These are phyloP conservation scores for Gila robusta DNA, from an alignment of 2,797 vertebrate species.

Conservation along the genomic window DNA sequence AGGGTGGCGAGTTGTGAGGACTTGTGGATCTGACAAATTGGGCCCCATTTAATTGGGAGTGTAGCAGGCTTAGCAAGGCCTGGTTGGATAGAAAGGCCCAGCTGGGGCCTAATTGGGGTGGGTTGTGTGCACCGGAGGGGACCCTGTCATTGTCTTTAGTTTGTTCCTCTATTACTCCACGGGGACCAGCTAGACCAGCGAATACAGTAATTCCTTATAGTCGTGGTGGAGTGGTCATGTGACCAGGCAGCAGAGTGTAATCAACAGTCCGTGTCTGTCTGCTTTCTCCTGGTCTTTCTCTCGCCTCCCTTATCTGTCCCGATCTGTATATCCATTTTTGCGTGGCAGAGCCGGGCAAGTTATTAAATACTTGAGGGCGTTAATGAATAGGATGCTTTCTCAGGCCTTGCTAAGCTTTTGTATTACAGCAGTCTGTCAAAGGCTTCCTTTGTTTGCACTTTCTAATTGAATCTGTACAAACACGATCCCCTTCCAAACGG, in stretches of 20 bases:
- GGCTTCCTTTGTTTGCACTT: conserved; percentile 67
- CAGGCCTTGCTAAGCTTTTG: conserved; percentile 58
- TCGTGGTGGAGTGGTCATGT: conserved; percentile 53
- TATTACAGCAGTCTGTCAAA: conserved; percentile 63
- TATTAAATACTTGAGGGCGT: conserved; percentile 64
- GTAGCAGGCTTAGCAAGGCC: conserved; percentile 50
- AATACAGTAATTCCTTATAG: conserved; percentile 46
- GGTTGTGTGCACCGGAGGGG: conserved; percentile 61
- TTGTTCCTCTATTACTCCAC: conserved; percentile 56
- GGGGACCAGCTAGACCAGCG: conserved; percentile 40
- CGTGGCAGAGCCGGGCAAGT: conserved; percentile 45
- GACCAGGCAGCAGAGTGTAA: conserved; percentile 36
- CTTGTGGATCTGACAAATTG: conserved; percentile 87
- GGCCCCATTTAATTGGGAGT: conserved; percentile 83
- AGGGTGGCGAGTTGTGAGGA: conserved; percentile 72
- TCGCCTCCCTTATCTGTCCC: conserved; percentile 44
- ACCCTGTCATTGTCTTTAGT: conserved; percentile 69
- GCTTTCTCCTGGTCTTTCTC: conserved; percentile 28
- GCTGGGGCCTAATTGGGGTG: conserved; percentile 72
- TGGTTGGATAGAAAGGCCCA: conserved; percentile 59
- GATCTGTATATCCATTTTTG: conserved; percentile 52
- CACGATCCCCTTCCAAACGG: conserved; percentile 55
- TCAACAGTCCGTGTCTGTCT: conserved; percentile 33
- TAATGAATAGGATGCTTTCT: conserved; percentile 68
- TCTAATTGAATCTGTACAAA: conserved; percentile 72